Evolutionary conservation across 2,888 invertebrate species (phyloP).

Genomic region (Parnassius apollo): DNA sequence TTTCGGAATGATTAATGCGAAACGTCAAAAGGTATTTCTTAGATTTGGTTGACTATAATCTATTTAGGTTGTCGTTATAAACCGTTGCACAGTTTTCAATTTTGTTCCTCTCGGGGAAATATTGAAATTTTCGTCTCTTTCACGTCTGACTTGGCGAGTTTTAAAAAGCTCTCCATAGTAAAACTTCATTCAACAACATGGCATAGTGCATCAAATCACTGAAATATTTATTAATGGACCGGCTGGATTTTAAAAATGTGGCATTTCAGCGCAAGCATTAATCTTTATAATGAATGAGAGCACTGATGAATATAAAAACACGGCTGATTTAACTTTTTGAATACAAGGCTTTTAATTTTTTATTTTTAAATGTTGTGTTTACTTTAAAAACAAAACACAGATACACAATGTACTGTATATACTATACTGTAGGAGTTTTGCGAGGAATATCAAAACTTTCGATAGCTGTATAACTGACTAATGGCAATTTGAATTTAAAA

Average conservation of each 20-base stretch:
- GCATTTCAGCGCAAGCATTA: slow-evolving; percentile 1
- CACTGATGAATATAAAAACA: slow-evolving; percentile 12
- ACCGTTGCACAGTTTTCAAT: too few relatives aligned
- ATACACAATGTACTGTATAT: too few relatives aligned
- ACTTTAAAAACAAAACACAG: too few relatives aligned
- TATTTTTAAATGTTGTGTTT: too few relatives aligned
- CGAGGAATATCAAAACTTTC: too few relatives aligned
- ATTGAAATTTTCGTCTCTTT: background rate
- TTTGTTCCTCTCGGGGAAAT: background rate
- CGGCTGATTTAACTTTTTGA: background rate
- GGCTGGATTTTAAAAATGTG: slow-evolving; percentile 17
- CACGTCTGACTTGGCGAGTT: slow-evolving; percentile 3
- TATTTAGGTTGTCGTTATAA: too few relatives aligned
- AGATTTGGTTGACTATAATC: too few relatives aligned
- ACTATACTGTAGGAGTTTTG: too few relatives aligned
- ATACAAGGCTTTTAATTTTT: background rate
- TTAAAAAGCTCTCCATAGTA: slow-evolving; percentile 11
- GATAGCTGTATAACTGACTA: too few relatives aligned
- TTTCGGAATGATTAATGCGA: too few relatives aligned
- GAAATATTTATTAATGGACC: slow-evolving; percentile 17
- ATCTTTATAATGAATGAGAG: background rate
- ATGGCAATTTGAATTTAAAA: too few relatives aligned
- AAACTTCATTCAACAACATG: slow-evolving; percentile 15
- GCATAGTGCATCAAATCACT: slow-evolving; percentile 17
- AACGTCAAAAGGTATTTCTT: too few relatives aligned